A percentile compares a stretch with the other conserved stretches of the same genome.
Conservation (phyloP, 2,888 invertebrate genomes). For the Dolichopus griseipennis region DNA sequence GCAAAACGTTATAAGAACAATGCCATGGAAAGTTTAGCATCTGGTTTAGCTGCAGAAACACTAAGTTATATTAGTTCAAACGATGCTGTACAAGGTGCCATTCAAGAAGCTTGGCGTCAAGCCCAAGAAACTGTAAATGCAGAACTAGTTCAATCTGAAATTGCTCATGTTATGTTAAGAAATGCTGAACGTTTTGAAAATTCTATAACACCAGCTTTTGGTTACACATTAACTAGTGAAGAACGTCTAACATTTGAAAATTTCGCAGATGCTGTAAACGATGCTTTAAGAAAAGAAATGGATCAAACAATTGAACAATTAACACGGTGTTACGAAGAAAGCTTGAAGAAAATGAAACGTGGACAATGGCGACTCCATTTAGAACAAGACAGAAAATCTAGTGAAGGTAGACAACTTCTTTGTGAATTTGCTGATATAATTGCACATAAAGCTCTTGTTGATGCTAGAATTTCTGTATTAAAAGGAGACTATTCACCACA, state of each 20-base stretch:
- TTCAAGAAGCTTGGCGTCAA: constrained; percentile 65
- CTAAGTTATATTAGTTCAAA: constrained; percentile 49
- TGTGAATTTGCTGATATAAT: constrained; percentile 61
- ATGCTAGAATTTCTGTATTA: constrained; percentile 63
- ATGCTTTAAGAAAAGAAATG: constrained; percentile 62
- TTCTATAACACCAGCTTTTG: constrained; percentile 48
- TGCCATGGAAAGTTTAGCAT: constrained; percentile 60
- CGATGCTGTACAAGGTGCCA: constrained; percentile 55
- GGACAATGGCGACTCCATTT: constrained; percentile 44
- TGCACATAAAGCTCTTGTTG: constrained; percentile 65
- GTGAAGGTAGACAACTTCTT: constrained; percentile 47
- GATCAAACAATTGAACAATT: constrained; percentile 60
- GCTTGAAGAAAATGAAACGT: constrained; percentile 50
- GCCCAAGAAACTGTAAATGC: constrained; percentile 67
- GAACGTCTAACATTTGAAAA: constrained; percentile 63
- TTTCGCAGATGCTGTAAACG: constrained; percentile 66
- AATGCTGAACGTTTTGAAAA: constrained; percentile 62
- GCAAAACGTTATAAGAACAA: constrained; percentile 58
- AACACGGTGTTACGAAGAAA: constrained; percentile 57
- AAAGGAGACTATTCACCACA: constrained; percentile 46
- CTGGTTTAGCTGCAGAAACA: constrained; percentile 61
- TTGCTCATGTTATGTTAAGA: constrained; percentile 61
- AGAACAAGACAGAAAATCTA: constrained; percentile 45
- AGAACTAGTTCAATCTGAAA: constrained; percentile 68
- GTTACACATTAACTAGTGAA: constrained; percentile 56